These are phyloP conservation scores for Drosophila kokeensis DNA, from an alignment of 2,888 invertebrate species.

Conservation along the genomic window DNA sequence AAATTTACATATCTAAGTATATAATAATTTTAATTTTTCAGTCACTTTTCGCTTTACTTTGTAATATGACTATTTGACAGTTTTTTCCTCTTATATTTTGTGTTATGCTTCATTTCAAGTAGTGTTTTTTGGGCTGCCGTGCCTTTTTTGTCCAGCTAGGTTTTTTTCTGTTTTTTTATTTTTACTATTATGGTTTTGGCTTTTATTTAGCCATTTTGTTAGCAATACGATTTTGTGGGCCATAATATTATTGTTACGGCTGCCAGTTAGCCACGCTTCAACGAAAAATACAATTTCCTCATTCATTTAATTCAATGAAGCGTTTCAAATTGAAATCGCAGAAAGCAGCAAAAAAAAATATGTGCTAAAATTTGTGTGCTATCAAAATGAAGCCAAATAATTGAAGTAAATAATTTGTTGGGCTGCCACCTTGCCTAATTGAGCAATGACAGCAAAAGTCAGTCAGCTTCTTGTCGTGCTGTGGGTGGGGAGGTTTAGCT, in stretches of 20 bases:
- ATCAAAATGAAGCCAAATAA: slow-evolving; percentile 32
- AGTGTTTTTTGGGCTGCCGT: background rate
- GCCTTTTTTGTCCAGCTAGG: background rate
- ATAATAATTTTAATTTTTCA: background rate
- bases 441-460: slow-evolving; percentile 65
- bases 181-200: slow-evolving; percentile 69
- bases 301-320: slow-evolving; percentile 78
- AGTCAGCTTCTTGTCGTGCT: background rate
- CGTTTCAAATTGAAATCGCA: slow-evolving; percentile 79
- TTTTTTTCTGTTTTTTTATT: slow-evolving; percentile 14
- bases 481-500: slow-evolving; percentile 10
- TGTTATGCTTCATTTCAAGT: background rate
- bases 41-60: background rate
- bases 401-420: slow-evolving; percentile 18
- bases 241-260: slow-evolving; percentile 78
- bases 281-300: slow-evolving; percentile 43
- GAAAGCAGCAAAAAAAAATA: slow-evolving; percentile 63
- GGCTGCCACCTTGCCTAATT: slow-evolving; percentile 58
- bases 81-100: background rate
- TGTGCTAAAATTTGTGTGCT: slow-evolving; percentile 43
- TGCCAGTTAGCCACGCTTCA: slow-evolving; percentile 68
- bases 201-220: slow-evolving; percentile 77
- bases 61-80: background rate
- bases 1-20: background rate
- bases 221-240: slow-evolving; percentile 79